Conservation (phyloP, 2,888 invertebrate genomes). For the Taphrorychus bicolor region DNA sequence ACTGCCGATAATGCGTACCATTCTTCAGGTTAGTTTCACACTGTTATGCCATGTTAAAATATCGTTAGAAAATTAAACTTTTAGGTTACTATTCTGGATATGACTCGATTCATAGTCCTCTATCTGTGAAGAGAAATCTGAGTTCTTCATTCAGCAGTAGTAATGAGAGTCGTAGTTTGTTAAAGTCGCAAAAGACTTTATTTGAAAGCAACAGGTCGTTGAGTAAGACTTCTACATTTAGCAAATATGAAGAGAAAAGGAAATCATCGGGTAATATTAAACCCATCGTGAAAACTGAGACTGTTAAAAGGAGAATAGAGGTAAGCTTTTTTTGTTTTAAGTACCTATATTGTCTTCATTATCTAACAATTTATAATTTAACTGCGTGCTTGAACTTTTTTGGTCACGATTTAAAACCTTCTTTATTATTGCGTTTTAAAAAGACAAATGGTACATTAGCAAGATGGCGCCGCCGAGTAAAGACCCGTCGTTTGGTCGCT, state of each 20-base stretch:
- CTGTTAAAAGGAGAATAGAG: constrained; percentile 19
- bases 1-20: constrained; percentile 30
- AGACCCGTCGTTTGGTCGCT: no score
- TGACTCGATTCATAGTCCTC: constrained; percentile 45
- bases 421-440: no score
- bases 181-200: constrained; percentile 19
- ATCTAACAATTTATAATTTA: no score
- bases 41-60: not conserved
- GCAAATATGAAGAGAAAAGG: constrained; percentile 12
- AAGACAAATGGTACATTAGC: no score
- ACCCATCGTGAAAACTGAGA: constrained; percentile 40
- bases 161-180: not conserved
- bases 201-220: constrained; percentile 32
- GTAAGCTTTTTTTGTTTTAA: constrained; percentile 29
- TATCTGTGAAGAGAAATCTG: constrained; percentile 46
- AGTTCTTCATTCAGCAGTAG: constrained; percentile 38
- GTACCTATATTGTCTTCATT: not conserved
- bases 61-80: not conserved
- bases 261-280: constrained; percentile 28
- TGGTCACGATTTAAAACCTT: no score
- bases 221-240: not conserved
- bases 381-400: no score
- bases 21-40: constrained; percentile 24
- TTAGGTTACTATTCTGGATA: constrained; percentile 46
- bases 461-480: no score